Evolutionary conservation across 2,113 vertebrate species (phyloP).

Genomic region (Cynoglossus semilaevis): DNA sequence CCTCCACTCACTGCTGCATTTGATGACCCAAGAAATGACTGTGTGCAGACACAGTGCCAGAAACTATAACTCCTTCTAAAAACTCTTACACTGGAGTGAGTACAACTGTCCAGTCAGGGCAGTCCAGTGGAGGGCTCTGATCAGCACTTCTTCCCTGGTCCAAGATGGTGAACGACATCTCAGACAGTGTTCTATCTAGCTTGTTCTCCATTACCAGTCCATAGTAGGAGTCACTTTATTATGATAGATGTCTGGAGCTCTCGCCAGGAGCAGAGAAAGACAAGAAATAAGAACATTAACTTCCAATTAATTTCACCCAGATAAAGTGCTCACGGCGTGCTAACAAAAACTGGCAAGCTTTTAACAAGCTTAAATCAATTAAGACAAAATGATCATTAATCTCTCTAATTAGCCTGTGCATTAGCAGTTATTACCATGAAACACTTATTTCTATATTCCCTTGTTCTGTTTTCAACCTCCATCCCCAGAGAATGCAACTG

Average conservation of each 20-base stretch:
- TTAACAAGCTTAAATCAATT: slow-evolving; percentile 68
- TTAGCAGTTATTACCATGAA: slow-evolving; percentile 60
- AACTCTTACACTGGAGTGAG: not conserved
- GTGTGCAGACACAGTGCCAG: not conserved
- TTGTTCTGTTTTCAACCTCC: slow-evolving; percentile 30
- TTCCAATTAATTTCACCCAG: slow-evolving; percentile 63
- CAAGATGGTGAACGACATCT: not conserved
- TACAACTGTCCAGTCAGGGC: not conserved
- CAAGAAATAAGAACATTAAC: slow-evolving; percentile 53
- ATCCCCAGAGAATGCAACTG: slow-evolving; percentile 27
- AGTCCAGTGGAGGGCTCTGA: not conserved
- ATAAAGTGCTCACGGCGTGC: slow-evolving; percentile 42
- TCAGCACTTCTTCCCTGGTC: not conserved
- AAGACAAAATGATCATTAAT: slow-evolving; percentile 67
- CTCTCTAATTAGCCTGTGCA: slow-evolving; percentile 56
- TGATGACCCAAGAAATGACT: not conserved
- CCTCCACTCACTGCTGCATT: not conserved
- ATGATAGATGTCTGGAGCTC: slow-evolving; percentile 45
- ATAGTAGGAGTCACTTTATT: slow-evolving; percentile 16
- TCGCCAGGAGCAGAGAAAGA: slow-evolving; percentile 37
- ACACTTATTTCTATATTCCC: slow-evolving; percentile 50
- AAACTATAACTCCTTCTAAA: not conserved
- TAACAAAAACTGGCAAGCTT: slow-evolving; percentile 44
- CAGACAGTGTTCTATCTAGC: not conserved
- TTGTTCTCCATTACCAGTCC: slow-evolving; percentile 13